Base-by-base conservation (phyloP, 1,140 invertebrate genomes). In the Lamellibrachia luymesi region DNA sequence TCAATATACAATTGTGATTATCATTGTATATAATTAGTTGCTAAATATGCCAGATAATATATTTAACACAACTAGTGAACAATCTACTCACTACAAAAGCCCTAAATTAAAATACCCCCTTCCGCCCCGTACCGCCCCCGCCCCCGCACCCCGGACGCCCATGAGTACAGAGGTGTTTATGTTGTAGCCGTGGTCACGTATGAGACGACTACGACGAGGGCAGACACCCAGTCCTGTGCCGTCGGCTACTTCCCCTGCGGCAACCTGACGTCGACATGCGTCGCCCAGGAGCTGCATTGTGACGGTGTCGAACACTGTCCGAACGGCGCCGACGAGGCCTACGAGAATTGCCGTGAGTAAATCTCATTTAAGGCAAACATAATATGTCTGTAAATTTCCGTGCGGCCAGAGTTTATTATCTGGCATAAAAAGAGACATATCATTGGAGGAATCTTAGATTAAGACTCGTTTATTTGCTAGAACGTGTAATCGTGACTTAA, bases 301-400 rank as follows among this genome's bases (percentile, higher is more conserved):
- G 91, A 91, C 91, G 91, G 51, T n/a, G 25, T 91, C 25, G 49
- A 91, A 25, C 91, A 91, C n/a, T 91, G 91, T n/a, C 91, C 91
- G 49, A 51, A 51, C 51, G 91, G 91, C 91, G 91, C 49, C 17
- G 91, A 91, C 91, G 91, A 91, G 91, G 13, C 91, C 49, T 91
- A 50, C n/a, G 91, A 91, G 17, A 17, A 51, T 25, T 91, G 91
- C 25, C 91, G 91, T 91, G 25, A 91, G 91, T 22, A 91, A 80
- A 80, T 80, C 17, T 80, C 52, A 56, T 56, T 56, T 56, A 56
- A 56, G 52, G 52, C 52, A 56, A 56, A 8, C 52, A 56, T 56
- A 56, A 56, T 56, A 38, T 38, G 38, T 56, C 52, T 17, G 52
- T 0, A 6, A 56, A 6, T 56, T 6, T 17, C 1, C 6, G 17